phyloP scores from a whole-genome alignment of 1,140 invertebrate genomes.

The Lamellibrachia luymesi region DNA sequence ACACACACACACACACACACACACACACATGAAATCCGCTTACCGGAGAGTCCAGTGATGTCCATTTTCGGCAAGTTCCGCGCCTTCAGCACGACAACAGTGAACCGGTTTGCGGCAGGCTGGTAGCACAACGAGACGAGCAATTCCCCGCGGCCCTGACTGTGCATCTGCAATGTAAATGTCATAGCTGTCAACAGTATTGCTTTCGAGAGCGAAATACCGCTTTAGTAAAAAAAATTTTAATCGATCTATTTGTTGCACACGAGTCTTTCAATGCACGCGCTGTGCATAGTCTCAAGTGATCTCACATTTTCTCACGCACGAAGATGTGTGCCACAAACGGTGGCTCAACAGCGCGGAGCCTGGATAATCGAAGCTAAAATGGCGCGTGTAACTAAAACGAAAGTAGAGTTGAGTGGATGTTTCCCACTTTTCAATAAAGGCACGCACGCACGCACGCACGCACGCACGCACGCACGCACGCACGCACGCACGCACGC shows the following conservation, averaged over 20 bases:
- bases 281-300: too few relatives aligned
- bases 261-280: too few relatives aligned
- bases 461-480: neutral
- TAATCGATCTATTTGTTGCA: too few relatives aligned
- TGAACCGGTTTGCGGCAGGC: conserved; percentile 75
- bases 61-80: conserved; percentile 80
- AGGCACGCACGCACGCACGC: neutral
- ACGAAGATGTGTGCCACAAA: too few relatives aligned
- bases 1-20: too few relatives aligned
- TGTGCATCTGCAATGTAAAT: conserved; percentile 62
- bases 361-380: too few relatives aligned
- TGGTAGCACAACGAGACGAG: conserved; percentile 78
- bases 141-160: conserved; percentile 73
- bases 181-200: neutral
- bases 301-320: too few relatives aligned
- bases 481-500: neutral
- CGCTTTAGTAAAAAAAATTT: neutral
- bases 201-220: neutral
- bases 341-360: too few relatives aligned
- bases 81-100: conserved; percentile 76
- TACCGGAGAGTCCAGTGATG: conserved; percentile 78
- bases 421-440: too few relatives aligned
- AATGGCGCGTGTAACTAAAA: too few relatives aligned
- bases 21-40: conserved; percentile 19
- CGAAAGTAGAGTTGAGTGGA: too few relatives aligned